Percentiles rank a stretch among this genome's conserved stretches.
Evolutionary conservation across 2,888 invertebrate species (phyloP).

Genomic region (Ypsolopha scabrella): DNA sequence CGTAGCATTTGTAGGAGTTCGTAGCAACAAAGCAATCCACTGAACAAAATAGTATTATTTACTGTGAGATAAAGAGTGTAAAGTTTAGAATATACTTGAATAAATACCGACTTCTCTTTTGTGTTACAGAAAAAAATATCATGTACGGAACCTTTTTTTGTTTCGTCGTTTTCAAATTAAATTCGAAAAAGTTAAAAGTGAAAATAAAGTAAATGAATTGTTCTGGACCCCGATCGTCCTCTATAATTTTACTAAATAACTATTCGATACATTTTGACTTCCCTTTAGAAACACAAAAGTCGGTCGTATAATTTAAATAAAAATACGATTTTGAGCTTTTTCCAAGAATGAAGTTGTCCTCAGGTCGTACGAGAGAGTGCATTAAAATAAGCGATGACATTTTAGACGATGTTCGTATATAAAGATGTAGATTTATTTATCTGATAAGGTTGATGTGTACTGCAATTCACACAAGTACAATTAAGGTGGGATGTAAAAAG

Average conservation of each 20-base stretch:
- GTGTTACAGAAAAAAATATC: too few species aligned
- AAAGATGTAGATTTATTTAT: not conserved
- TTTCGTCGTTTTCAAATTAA: not conserved
- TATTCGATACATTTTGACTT: conserved; percentile 61
- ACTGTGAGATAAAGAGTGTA: not conserved
- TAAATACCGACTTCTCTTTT: too few species aligned
- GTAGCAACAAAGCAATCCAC: not conserved
- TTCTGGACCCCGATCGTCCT: conserved; percentile 31
- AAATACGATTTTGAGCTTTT: not conserved
- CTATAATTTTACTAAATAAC: conserved; percentile 64
- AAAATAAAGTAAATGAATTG: conserved; percentile 55
- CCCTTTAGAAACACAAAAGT: conserved; percentile 48
- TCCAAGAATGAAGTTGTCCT: not conserved
- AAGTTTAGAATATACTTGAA: too few species aligned
- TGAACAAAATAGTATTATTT: not conserved
- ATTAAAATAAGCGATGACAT: not conserved
- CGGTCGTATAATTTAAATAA: conserved; percentile 19
- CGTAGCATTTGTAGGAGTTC: too few species aligned
- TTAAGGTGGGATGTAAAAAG: conserved; percentile 39
- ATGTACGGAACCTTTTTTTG: conserved; percentile 19
- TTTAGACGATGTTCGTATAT: not conserved
- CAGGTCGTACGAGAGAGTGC: too few species aligned
- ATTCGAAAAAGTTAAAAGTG: conserved; percentile 10
- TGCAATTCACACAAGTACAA: not conserved
- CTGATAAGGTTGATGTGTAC: not conserved